A percentile compares a stretch with the other conserved stretches of the same genome.
Evolutionary conservation across 1,140 invertebrate species (phyloP).

Genomic region (Cyrtorhinus lividipennis): DNA sequence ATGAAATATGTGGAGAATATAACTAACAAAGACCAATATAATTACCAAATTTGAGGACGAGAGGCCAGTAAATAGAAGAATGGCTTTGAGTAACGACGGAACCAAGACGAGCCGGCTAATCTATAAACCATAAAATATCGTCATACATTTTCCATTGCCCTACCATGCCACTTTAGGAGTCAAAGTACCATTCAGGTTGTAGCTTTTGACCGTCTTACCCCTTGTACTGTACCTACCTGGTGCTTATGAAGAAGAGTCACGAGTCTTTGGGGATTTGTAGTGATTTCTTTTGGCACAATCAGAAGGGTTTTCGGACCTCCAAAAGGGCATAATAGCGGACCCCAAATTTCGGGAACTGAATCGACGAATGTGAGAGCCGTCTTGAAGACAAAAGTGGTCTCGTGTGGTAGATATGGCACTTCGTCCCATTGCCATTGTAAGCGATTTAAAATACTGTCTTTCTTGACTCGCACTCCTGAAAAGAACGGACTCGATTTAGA

Average conservation of each 20-base stretch:
- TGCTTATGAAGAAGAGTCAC: constrained; percentile 49
- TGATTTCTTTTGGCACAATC: constrained; percentile 51
- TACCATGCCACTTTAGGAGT: not conserved
- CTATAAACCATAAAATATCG: constrained; percentile 29
- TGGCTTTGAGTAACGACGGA: constrained; percentile 60
- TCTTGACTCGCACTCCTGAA: constrained; percentile 60
- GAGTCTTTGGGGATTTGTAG: constrained; percentile 57
- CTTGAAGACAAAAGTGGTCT: constrained; percentile 63
- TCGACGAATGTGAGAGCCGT: constrained; percentile 80
- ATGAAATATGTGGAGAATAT: no score
- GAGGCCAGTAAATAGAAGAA: constrained; percentile 50
- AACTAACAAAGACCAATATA: no score
- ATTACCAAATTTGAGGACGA: constrained; percentile 23
- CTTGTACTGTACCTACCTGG: constrained; percentile 34
- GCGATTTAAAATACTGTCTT: constrained; percentile 61
- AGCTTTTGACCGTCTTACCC: not conserved
- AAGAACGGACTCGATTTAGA: no score
- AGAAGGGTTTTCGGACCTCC: constrained; percentile 40
- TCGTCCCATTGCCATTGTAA: constrained; percentile 69
- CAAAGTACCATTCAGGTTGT: constrained; percentile 1
- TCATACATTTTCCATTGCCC: not conserved
- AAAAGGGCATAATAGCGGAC: constrained; percentile 46
- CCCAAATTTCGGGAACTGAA: constrained; percentile 73
- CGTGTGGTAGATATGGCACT: constrained; percentile 50
- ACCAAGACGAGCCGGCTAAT: constrained; percentile 65